Evolutionary conservation across 2,888 invertebrate genomes (phyloP), one percentile per base, ranked within the genome.

Genomic region (Malacosoma neustria): DNA sequence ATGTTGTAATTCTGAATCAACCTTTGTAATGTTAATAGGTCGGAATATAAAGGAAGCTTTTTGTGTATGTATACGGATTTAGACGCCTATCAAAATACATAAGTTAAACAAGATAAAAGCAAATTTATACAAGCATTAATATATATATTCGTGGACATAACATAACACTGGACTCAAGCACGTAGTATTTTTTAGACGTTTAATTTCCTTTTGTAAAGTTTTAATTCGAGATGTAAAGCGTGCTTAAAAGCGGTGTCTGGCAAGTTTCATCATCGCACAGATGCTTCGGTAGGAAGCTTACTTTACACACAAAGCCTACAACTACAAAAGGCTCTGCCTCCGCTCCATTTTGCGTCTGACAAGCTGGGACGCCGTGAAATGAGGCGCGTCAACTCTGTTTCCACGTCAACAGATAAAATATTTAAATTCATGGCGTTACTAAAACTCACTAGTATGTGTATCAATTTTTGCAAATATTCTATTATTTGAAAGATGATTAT

Each of bases 181-280:
- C 55, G 55, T 49, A 58, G 52, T 53, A 69, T 74, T 79, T 76
- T 76, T 73, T 59, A 65, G 67, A 72, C 73, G 72, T 76, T 79
- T 79, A 80, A 84, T 84, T 81, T 81, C 76, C 77, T 71, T 58
- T 65, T 66, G 74, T 74, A 77, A 80, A 82, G 79, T 82, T 85
- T 80, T 84, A 82, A 84, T 84, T 82, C 69, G 70, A 72, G 75
- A 77, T 72, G 72, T 76, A 77, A 72, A 80, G 77, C 72, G 72
- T 62, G 72, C 75, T 80, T 77, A 72, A 79, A 81, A 84, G 79
- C 82, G 69, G 63, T 72, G 84, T 85, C 84, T 85, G 80, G 81
- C 79, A 82, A 85, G 84, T 84, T 85, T 84, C 84, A 82, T 82
- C 82, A 81, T 68, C 72, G 77, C 67, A 64, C 74, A 75, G 82